These are phyloP conservation scores for Eleginops maclovinus DNA, from an alignment of 2,113 vertebrate genomes.

Conservation along the genomic window DNA sequence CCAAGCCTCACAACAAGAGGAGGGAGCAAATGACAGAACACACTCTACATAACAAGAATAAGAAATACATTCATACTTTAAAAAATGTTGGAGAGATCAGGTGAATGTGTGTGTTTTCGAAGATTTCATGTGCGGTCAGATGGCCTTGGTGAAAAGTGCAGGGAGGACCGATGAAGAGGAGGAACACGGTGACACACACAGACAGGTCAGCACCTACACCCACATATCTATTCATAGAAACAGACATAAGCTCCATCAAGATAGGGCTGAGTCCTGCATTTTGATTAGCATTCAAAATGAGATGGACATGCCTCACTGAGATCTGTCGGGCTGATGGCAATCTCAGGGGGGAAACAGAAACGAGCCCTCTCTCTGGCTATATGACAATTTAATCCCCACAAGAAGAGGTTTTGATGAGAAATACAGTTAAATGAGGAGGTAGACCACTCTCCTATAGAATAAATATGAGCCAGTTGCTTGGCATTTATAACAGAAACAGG, in stretches of 20 bases:
- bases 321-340: constrained; percentile 40
- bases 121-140: constrained; percentile 43
- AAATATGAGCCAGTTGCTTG: not conserved
- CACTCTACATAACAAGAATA: not conserved
- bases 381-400: constrained; percentile 2
- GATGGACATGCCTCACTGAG: constrained; percentile 48
- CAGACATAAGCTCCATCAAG: constrained; percentile 42
- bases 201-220: constrained; percentile 43
- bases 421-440: not conserved
- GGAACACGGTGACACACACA: constrained; percentile 16
- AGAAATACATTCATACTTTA: constrained; percentile 8
- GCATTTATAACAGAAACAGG: not conserved
- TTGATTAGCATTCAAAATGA: constrained; percentile 58
- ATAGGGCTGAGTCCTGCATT: constrained; percentile 44
- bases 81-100: constrained; percentile 13
- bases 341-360: constrained; percentile 37
- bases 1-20: not conserved
- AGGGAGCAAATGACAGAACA: not conserved
- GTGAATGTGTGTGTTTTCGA: constrained; percentile 32
- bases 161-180: constrained; percentile 8
- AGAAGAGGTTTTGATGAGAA: not conserved
- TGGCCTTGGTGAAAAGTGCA: constrained; percentile 46
- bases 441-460: not conserved
- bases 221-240: constrained; percentile 55
- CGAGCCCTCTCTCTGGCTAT: constrained; percentile 9